Evolutionary conservation across 2,113 vertebrate genomes (phyloP).

Genomic region (Ascaphus truei): DNA sequence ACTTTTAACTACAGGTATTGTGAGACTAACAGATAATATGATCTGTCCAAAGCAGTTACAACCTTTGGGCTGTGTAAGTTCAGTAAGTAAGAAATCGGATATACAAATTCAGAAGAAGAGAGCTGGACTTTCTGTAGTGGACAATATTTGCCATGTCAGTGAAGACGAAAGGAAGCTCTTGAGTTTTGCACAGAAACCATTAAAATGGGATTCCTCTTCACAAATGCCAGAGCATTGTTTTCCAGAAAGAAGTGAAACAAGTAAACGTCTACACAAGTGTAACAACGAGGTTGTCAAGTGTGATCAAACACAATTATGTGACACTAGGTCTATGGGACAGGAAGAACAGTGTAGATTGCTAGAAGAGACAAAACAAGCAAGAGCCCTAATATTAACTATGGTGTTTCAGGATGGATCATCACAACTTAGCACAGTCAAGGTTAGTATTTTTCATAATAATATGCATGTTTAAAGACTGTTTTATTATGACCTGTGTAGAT

Average conservation of each 20-base stretch:
- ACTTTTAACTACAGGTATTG: no score
- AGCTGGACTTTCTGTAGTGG: not conserved
- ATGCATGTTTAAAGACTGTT: no score
- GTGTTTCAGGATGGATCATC: conserved; percentile 77
- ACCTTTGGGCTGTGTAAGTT: not conserved
- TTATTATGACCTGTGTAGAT: no score
- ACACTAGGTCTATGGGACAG: conserved; percentile 55
- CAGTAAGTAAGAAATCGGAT: not conserved
- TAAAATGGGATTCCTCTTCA: not conserved
- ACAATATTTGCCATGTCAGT: not conserved
- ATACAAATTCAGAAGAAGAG: not conserved
- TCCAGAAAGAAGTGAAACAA: not conserved
- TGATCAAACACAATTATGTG: conserved; percentile 54
- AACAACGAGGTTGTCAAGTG: not conserved
- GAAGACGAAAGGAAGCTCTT: not conserved
- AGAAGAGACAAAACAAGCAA: conserved; percentile 47
- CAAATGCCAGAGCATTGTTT: conserved; percentile 31
- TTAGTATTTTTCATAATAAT: conserved; percentile 53
- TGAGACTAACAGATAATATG: no score
- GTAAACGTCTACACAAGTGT: not conserved
- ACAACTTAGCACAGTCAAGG: conserved; percentile 72
- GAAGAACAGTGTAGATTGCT: conserved; percentile 61
- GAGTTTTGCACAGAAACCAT: no score
- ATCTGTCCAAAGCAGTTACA: no score
- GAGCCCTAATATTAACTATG: conserved; percentile 68